phyloP scores from a whole-genome alignment of 2,888 invertebrate genomes.

The Stomorhina lunata region DNA sequence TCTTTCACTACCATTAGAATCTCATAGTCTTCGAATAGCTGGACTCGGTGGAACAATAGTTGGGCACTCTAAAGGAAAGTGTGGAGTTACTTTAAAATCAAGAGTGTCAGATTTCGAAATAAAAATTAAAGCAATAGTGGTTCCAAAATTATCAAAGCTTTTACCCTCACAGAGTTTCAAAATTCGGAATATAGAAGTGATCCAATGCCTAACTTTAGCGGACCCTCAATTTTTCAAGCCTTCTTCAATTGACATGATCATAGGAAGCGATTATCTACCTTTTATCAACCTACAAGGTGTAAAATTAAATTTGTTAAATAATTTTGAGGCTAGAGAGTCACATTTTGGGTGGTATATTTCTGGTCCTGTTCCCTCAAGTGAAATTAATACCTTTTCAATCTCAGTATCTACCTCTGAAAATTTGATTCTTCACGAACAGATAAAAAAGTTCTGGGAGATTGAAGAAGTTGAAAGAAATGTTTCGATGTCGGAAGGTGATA shows the following conservation, averaged over 20 bases:
- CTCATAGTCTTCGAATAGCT: too few species aligned
- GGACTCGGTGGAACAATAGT: too few species aligned
- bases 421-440: background rate
- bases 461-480: background rate
- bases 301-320: background rate
- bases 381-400: background rate
- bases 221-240: slow-evolving; percentile 20
- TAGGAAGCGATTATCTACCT: slow-evolving; percentile 28
- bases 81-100: too few species aligned
- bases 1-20: too few species aligned
- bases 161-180: too few species aligned
- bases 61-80: too few species aligned
- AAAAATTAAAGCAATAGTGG: too few species aligned
- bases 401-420: background rate
- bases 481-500: background rate
- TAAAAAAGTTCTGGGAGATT: background rate
- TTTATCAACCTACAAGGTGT: background rate
- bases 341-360: background rate
- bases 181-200: too few species aligned
- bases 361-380: background rate
- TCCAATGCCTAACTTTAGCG: background rate
- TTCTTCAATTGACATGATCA: slow-evolving; percentile 6
- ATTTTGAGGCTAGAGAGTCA: background rate
- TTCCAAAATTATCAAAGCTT: too few species aligned
- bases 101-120: too few species aligned